phyloP scores from a whole-genome alignment of 2,797 vertebrate genomes.

The Tragopan temminckii region DNA sequence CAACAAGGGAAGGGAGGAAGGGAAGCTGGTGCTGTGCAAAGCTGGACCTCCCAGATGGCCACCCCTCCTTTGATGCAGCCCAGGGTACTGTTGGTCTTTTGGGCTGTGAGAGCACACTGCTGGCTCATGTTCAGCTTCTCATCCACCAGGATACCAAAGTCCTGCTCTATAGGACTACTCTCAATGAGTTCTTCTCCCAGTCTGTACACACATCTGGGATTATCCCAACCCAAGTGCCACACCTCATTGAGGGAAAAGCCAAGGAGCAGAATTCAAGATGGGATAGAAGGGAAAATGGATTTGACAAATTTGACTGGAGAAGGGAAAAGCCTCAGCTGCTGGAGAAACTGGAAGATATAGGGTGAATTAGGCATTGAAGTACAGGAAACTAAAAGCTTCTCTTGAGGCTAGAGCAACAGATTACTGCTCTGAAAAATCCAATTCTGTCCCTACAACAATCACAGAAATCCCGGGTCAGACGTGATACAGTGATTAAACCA shows the following conservation, averaged over 20 bases:
- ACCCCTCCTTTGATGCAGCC: neutral
- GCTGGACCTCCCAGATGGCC: too few species aligned
- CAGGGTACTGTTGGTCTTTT: neutral
- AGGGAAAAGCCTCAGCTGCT: neutral
- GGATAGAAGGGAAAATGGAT: neutral
- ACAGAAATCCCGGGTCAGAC: neutral
- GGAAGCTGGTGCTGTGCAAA: neutral
- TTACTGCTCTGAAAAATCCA: neutral
- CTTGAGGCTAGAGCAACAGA: neutral
- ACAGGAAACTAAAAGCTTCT: neutral
- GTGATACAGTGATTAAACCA: neutral
- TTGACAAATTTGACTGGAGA: neutral
- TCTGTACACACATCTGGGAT: neutral
- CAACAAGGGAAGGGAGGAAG: neutral
- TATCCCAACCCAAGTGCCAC: neutral
- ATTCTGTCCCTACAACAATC: neutral
- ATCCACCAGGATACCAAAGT: neutral
- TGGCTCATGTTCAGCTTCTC: neutral
- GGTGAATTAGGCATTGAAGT: neutral
- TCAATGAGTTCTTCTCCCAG: neutral
- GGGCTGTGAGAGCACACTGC: neutral
- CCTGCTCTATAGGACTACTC: neutral
- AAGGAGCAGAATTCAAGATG: neutral
- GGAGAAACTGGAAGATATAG: neutral
- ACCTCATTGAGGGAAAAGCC: neutral